Conservation (phyloP, 1,140 invertebrate genomes). For the Zaprionus ghesquierei region DNA sequence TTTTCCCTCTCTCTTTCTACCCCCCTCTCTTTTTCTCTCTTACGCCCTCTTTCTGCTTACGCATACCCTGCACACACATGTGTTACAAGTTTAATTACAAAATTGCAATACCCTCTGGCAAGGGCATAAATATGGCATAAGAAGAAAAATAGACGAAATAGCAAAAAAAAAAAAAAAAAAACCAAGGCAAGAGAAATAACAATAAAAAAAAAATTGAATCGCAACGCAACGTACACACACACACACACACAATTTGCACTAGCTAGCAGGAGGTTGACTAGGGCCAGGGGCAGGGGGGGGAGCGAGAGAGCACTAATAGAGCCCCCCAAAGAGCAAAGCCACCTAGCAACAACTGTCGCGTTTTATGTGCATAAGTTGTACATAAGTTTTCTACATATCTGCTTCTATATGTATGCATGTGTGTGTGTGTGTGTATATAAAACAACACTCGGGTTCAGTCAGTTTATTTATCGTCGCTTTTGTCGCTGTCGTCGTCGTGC, state of each 20-base stretch:
- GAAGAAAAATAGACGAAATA: background rate
- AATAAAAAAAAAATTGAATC: slow-evolving; percentile 4
- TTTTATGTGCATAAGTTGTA: slow-evolving; percentile 1
- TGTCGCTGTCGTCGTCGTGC: slow-evolving; percentile 1
- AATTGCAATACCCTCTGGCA: background rate
- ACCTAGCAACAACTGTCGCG: slow-evolving; percentile 6
- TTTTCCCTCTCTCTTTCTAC: background rate
- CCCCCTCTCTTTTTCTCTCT: background rate
- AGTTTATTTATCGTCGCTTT: slow-evolving; percentile 30
- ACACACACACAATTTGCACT: background rate
- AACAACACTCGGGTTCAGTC: slow-evolving; percentile 4
- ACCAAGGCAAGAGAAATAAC: background rate
- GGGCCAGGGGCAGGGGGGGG: background rate
- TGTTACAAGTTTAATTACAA: background rate
- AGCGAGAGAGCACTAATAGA: slow-evolving; percentile 1
- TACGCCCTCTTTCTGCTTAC: background rate
- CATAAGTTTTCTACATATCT: background rate
- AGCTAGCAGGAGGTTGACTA: background rate
- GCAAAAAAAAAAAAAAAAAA: background rate
- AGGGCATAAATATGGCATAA: background rate
- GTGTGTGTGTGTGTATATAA: background rate
- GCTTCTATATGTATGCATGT: background rate
- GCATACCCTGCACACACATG: background rate
- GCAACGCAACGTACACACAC: background rate
- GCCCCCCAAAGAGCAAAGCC: slow-evolving; percentile 1